Conservation (phyloP, 2,113 vertebrate genomes). For the pig (Sus scrofa) region DNA sequence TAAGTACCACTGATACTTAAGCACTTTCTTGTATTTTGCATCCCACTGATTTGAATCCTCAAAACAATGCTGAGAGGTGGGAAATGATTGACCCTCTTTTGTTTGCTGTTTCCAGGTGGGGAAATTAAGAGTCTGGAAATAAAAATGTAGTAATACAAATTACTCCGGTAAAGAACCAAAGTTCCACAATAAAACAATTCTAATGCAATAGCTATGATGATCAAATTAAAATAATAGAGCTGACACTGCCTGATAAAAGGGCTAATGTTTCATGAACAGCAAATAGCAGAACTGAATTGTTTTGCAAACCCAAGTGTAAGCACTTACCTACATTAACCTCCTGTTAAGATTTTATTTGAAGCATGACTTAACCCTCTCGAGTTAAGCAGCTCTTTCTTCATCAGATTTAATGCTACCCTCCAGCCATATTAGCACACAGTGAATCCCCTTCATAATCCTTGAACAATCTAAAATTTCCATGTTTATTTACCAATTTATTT, state of each 20-base stretch:
- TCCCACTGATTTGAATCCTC: not conserved
- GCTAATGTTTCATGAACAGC: not conserved
- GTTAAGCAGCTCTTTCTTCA: not conserved
- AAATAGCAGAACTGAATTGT: constrained; percentile 18
- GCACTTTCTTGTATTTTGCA: not conserved
- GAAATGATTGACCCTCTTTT: not conserved
- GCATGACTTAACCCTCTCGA: not conserved
- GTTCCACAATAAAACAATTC: not conserved
- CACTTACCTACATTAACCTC: not conserved
- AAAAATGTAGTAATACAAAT: not conserved
- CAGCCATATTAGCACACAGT: not conserved
- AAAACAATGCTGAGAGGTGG: not conserved
- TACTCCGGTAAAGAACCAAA: not conserved
- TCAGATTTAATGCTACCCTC: not conserved
- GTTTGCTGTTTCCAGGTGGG: not conserved
- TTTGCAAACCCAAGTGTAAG: not conserved
- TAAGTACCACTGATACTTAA: not conserved
- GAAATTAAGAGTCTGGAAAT: not conserved
- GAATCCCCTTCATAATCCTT: not conserved
- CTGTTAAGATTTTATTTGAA: not conserved
- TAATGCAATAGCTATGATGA: not conserved
- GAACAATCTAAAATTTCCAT: not conserved
- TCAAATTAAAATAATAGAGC: not conserved
- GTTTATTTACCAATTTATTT: not conserved
- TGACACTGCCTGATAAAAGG: not conserved